Percentiles rank a stretch among this genome's conserved stretches.
Evolutionary conservation across 2,797 vertebrate genomes (phyloP).

Genomic region (Pagetopsis macropterus): DNA sequence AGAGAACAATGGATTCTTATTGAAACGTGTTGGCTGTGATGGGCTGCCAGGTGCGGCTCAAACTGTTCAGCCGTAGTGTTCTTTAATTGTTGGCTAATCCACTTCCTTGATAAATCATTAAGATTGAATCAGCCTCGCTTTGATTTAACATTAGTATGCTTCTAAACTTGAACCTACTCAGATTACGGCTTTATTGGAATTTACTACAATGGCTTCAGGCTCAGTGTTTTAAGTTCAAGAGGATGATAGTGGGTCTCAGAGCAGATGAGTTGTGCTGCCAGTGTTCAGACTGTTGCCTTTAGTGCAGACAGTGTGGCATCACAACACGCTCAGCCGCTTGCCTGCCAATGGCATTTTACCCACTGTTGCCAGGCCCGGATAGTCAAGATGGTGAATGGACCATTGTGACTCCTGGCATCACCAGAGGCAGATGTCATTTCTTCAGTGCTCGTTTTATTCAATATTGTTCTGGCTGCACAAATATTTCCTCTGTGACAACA

Average conservation of each 20-base stretch:
- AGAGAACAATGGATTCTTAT: slow-evolving; percentile 43
- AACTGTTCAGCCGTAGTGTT: slow-evolving; percentile 39
- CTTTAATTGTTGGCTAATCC: slow-evolving; percentile 67
- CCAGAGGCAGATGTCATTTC: slow-evolving; percentile 67
- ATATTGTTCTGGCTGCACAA: slow-evolving; percentile 39
- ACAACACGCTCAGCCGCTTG: slow-evolving; percentile 42
- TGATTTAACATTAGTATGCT: slow-evolving; percentile 57
- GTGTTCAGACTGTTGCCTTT: slow-evolving; percentile 48
- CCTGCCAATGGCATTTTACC: slow-evolving; percentile 48
- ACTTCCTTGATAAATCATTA: slow-evolving; percentile 55
- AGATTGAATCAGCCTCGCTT: slow-evolving; percentile 51
- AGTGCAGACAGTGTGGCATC: slow-evolving; percentile 63
- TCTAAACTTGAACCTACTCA: slow-evolving; percentile 47
- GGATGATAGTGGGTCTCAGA: slow-evolving; percentile 24
- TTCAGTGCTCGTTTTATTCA: slow-evolving; percentile 48
- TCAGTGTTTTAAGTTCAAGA: slow-evolving; percentile 30
- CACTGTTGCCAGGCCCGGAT: slow-evolving; percentile 43
- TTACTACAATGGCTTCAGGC: slow-evolving; percentile 33
- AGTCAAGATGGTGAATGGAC: slow-evolving; percentile 69
- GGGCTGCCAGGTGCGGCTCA: slow-evolving; percentile 61
- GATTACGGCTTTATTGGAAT: slow-evolving; percentile 40
- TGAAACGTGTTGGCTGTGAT: slow-evolving; percentile 42
- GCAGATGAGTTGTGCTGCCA: slow-evolving; percentile 39
- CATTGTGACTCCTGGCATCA: slow-evolving; percentile 73
- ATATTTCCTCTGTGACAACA: slow-evolving; percentile 45